A percentile compares a stretch with the other conserved stretches of the same genome.
Conservation (phyloP, 2,888 invertebrate species). For the Brachypalpus laphriformis region DNA sequence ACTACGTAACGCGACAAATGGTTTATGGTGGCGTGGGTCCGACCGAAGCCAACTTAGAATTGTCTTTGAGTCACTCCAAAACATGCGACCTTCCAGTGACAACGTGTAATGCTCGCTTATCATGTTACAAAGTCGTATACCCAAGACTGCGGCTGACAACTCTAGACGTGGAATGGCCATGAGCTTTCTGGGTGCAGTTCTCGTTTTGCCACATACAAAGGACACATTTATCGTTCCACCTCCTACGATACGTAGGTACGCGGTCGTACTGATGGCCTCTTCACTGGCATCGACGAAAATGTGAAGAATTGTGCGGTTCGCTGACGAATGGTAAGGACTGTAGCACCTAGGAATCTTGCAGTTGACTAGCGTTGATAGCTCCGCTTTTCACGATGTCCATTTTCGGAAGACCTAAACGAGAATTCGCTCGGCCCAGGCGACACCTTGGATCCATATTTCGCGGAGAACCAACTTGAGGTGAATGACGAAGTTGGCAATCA, state of each 20-base stretch:
- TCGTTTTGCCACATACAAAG: slow-evolving; percentile 2
- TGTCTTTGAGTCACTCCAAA: slow-evolving; percentile 75
- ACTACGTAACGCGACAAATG: slow-evolving; percentile 58
- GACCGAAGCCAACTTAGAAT: slow-evolving; percentile 74
- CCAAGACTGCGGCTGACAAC: slow-evolving; percentile 4
- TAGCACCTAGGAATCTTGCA: too few relatives aligned
- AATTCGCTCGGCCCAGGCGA: too few relatives aligned
- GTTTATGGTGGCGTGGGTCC: slow-evolving; percentile 62
- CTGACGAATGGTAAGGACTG: too few relatives aligned
- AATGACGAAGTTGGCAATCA: too few relatives aligned
- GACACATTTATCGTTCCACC: background rate
- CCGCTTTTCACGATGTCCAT: too few relatives aligned
- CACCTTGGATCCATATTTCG: too few relatives aligned
- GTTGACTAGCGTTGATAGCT: background rate
- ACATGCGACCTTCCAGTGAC: slow-evolving; percentile 26
- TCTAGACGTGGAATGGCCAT: background rate
- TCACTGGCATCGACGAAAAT: slow-evolving; percentile 16
- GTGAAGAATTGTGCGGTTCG: background rate
- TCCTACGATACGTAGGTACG: too few relatives aligned
- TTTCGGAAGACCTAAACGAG: too few relatives aligned
- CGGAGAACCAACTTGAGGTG: too few relatives aligned
- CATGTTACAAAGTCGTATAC: background rate
- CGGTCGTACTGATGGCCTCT: background rate
- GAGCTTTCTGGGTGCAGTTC: background rate
- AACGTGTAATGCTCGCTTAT: background rate